A percentile compares a stretch with the other conserved stretches of the same genome.
phyloP scores from a whole-genome alignment of 2,113 vertebrate genomes.

The Lepisosteus oculatus region DNA sequence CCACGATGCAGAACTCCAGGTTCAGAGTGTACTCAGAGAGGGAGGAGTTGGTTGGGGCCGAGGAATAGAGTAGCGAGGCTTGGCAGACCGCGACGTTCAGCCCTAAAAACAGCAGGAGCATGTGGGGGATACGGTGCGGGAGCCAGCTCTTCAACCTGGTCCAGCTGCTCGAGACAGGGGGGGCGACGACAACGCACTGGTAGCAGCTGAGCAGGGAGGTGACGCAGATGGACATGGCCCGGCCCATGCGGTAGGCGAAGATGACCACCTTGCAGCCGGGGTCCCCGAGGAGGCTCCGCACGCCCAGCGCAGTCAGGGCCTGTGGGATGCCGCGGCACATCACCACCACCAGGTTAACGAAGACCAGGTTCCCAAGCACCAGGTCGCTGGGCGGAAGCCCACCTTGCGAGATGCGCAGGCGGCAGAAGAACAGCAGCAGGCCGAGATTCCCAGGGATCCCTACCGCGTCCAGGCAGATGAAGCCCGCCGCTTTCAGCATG shows the following conservation, averaged over 20 bases:
- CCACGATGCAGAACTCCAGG: constrained; percentile 41
- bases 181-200: constrained; percentile 34
- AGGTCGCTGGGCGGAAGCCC: too few relatives aligned
- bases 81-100: constrained; percentile 28
- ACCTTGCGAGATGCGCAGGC: too few relatives aligned
- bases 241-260: constrained; percentile 35
- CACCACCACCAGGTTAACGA: too few relatives aligned
- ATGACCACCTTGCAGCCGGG: constrained; percentile 33
- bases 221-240: constrained; percentile 39
- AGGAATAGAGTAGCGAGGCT: constrained; percentile 22
- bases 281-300: constrained; percentile 19
- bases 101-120: constrained; percentile 30
- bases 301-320: constrained; percentile 24
- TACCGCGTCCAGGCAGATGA: too few relatives aligned
- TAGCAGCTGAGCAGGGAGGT: constrained; percentile 41
- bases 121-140: constrained; percentile 20
- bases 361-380: too few relatives aligned
- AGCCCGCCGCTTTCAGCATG: too few relatives aligned
- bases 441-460: too few relatives aligned
- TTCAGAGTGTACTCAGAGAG: constrained; percentile 27
- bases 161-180: constrained; percentile 23
- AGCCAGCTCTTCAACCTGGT: constrained; percentile 26
- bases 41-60: constrained; percentile 19
- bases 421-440: too few relatives aligned
- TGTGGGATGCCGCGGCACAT: too few relatives aligned